These are phyloP conservation scores for Callaeas wilsoni DNA, from an alignment of 2,113 vertebrate species.

Conservation along the genomic window DNA sequence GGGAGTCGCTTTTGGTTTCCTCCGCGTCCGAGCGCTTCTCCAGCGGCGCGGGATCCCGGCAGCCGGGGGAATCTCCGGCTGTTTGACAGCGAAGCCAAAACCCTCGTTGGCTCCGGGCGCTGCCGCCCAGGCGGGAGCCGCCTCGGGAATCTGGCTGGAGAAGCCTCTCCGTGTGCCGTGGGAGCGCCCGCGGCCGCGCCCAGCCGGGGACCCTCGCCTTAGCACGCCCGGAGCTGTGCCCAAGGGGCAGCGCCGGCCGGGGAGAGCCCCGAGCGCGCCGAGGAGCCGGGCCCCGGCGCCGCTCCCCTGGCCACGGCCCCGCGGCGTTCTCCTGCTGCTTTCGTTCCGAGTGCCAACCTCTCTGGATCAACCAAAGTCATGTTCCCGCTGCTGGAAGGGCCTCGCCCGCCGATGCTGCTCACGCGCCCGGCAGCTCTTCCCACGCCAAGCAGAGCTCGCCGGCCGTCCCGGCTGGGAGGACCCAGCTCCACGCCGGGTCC, in stretches of 20 bases:
- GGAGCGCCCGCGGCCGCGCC: background rate
- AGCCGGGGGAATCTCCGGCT: accelerated
- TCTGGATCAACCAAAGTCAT: background rate
- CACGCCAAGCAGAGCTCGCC: background rate
- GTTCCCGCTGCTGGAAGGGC: background rate
- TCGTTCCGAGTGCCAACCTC: background rate
- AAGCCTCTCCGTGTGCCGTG: background rate
- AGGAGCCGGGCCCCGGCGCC: background rate
- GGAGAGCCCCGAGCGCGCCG: accelerated
- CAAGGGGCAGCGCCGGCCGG: background rate
- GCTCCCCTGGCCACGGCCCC: background rate
- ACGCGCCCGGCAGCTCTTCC: background rate
- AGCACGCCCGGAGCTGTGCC: background rate
- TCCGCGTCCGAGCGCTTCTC: background rate
- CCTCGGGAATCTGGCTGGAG: background rate
- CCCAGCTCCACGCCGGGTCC: accelerated
- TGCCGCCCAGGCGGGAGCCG: background rate
- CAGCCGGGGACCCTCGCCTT: background rate
- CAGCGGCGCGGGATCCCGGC: background rate
- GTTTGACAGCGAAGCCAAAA: accelerated
- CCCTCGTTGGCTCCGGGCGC: background rate
- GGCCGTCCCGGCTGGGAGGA: background rate
- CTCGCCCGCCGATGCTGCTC: background rate
- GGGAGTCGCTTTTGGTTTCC: background rate
- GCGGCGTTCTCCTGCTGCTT: constrained; percentile 13